Base-by-base conservation (phyloP, 1,140 invertebrate species). In the Brachystomella parvula region DNA sequence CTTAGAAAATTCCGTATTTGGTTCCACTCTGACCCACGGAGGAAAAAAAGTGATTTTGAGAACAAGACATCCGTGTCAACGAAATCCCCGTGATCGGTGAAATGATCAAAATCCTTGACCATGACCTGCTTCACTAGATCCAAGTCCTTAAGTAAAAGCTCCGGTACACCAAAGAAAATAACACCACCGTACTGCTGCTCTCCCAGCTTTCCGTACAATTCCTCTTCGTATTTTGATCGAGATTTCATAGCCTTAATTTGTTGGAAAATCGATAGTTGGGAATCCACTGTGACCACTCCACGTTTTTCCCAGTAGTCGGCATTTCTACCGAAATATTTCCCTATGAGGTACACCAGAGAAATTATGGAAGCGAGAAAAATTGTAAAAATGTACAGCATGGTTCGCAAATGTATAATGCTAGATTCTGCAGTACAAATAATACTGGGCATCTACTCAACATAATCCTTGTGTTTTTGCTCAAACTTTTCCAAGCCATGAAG, bases 81-180 rank as follows among this genome's bases (percentile, higher is more conserved):
- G 26, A 73, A 67, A 30, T 19, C 12, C n/a, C 72, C 63, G 19
- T 75, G 44, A 56, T 76, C 70, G 1, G 65, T 44, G 57, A 76
- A 76, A 61, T 74, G 65, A 17, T 76, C 68, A 59, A 76, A 76
- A 64, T 76, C 72, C 63, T 70, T 74, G 31, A 76, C 61, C 15
- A 71, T 56, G 19, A 76, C 73, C 33, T 58, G 61, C 59, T 70
- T 74, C 21, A 74, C 67, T 15, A 76, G 63, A 53, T 76, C 73
- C 3, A 69, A 67, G 61, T 76, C 75, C 17, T 15, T 24, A 1
- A 67, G 17, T 2, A 63, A 2, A 2, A 63, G 2, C 17, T 2
- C 2, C 19, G 61, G 61, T 26, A 6, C 28, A 26, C 28, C 39
- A 30, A 61, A 24, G 9, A 12, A 9, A n/a, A 26, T 15, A 21